Evolutionary conservation across 2,113 vertebrate species (phyloP), one percentile per base, ranked within the genome.

Genomic region (Lethenteron camtschaticum): DNA sequence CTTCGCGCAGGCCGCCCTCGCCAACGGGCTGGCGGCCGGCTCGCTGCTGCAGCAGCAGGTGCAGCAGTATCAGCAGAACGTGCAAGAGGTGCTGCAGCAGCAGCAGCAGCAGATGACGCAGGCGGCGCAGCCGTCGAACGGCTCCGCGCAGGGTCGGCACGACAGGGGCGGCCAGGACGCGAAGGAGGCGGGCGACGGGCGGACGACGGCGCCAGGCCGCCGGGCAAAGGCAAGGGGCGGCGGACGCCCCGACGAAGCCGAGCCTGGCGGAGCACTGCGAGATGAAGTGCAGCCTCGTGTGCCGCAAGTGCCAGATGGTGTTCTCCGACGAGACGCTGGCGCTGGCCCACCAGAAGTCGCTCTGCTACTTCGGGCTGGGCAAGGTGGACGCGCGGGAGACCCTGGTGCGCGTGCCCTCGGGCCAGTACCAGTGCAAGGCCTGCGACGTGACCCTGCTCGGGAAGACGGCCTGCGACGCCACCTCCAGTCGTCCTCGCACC

Each of bases 231-330:
- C 41, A 41, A 41, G 41, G 41, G 92, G 95, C 90, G 91, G 95
- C 88, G 88, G 90, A 95, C 82, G 81, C 84, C 82, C 87, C 84
- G 83, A 84, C 83, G 80, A 85, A 91, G 76, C 83, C 87, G 82
- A 85, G 90, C 88, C 90, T 84, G 85, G 85, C 85, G 85, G 89
- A 95, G 86, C 90, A 94, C 85, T 86, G 88, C 83, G 94, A 97
- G 82, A 81, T 92, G 86, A 99, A 99, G 87, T 88, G 95, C 82
- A 90, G 96, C 84, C 96, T 96, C 90, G 89, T 96, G 88, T 99
- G 95, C 89, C 96, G 95, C 85, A 99, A 97, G 91, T 99, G 95
- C 89, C 95, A 97, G 90, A 95, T 95, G 92, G 89, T 94, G 85
- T 99, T 99, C 86, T 84, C 90, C 86, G 92, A 97, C 75, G 88